phyloP scores from a whole-genome alignment of 1,140 invertebrate genomes.

The Hirudo medicinalis region DNA sequence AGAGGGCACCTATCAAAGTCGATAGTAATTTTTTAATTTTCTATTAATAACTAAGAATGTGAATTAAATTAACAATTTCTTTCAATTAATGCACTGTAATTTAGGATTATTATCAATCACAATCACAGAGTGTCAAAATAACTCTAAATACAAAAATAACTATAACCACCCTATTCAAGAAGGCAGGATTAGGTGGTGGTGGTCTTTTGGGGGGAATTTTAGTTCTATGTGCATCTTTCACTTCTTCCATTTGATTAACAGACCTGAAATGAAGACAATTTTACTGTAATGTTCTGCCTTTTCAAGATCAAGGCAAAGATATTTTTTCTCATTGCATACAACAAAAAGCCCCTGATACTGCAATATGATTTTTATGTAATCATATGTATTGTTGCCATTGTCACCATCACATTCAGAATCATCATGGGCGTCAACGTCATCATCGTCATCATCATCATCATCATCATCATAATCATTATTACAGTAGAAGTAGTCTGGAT shows the following conservation, averaged over 20 bases:
- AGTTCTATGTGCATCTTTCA: no score
- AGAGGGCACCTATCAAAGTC: not conserved
- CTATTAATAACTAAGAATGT: not conserved
- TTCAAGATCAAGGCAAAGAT: no score
- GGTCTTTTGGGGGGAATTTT: constrained; percentile 20
- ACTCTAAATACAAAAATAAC: constrained; percentile 2
- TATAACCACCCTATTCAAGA: constrained; percentile 10
- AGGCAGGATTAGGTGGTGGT: constrained; percentile 19
- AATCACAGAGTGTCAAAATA: not conserved
- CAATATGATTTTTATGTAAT: no score
- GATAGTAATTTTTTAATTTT: no score
- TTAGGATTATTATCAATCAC: not conserved
- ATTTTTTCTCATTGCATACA: no score
- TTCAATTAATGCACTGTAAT: not conserved
- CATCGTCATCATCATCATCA: not conserved
- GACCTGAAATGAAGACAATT: not conserved
- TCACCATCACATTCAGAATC: not conserved
- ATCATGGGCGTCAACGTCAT: not conserved
- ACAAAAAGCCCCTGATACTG: no score
- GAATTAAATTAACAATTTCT: not conserved
- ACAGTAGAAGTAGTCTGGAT: not conserved
- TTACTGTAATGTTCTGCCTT: no score
- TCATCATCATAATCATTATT: not conserved
- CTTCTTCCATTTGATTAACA: not conserved
- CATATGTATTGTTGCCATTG: not conserved